Evolutionary conservation across 2,888 invertebrate genomes (phyloP).

Genomic region (Allolobophora icterica): DNA sequence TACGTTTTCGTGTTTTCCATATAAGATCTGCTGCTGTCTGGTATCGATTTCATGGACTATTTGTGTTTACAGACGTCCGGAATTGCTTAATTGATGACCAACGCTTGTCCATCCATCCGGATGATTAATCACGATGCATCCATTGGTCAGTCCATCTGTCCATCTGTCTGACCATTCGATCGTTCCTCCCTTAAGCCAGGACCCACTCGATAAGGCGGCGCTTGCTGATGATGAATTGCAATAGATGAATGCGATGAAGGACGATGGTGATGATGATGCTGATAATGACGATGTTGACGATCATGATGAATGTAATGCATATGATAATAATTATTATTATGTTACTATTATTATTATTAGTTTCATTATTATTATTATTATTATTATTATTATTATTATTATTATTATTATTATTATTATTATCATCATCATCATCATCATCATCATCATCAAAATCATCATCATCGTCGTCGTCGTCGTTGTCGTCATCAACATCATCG

Average conservation of each 20-base stretch:
- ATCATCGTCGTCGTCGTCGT: not conserved
- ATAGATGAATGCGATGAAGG: too few relatives aligned
- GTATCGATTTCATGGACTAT: not conserved
- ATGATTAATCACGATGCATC: not conserved
- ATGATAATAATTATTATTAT: too few relatives aligned
- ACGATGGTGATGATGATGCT: not conserved
- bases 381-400: not conserved
- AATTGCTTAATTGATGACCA: not conserved
- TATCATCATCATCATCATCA: conserved; percentile 17
- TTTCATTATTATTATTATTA: not conserved
- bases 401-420: too few relatives aligned
- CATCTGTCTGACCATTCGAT: not conserved
- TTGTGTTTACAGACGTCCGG: not conserved
- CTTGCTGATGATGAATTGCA: too few relatives aligned
- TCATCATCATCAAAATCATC: too few relatives aligned
- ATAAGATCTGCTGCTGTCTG: not conserved
- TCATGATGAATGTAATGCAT: too few relatives aligned
- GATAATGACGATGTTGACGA: not conserved
- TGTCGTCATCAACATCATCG: not conserved
- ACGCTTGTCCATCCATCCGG: not conserved
- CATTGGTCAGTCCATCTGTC: not conserved
- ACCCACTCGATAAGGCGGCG: not conserved
- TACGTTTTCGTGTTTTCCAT: not conserved
- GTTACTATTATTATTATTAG: too few relatives aligned
- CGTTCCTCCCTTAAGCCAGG: not conserved